Percentiles rank a stretch among this genome's conserved stretches.
Evolutionary conservation across 2,797 vertebrate species (phyloP).

Genomic region (Brachyrhaphis roseni): DNA sequence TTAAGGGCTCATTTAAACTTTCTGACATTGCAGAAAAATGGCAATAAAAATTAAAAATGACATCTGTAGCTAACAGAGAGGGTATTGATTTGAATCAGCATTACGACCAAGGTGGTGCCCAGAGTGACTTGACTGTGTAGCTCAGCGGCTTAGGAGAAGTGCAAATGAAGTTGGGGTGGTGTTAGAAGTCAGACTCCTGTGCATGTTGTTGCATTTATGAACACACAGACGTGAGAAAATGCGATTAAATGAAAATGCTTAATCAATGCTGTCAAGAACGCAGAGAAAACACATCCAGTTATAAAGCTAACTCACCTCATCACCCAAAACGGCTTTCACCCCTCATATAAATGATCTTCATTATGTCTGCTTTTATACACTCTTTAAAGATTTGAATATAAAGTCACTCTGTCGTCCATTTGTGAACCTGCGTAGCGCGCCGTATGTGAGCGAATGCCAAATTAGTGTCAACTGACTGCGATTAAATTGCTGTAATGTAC

Average conservation of each 20-base stretch:
- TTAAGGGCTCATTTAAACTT: background rate
- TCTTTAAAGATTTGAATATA: background rate
- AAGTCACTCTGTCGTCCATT: background rate
- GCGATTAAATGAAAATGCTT: background rate
- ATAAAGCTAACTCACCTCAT: background rate
- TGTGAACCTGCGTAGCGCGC: background rate
- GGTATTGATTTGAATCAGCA: background rate
- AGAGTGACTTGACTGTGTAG: background rate
- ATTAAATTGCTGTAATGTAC: slow-evolving; percentile 27
- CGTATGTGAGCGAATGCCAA: background rate
- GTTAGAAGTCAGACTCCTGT: background rate
- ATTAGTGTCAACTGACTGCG: background rate
- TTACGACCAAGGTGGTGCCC: background rate
- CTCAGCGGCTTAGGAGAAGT: background rate
- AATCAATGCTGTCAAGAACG: background rate
- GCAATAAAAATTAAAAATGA: background rate
- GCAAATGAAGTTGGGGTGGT: background rate
- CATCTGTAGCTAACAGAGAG: background rate
- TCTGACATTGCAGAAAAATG: background rate
- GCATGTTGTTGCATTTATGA: background rate
- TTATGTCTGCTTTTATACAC: background rate
- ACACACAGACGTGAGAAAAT: background rate
- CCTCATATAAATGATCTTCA: background rate
- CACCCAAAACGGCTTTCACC: background rate
- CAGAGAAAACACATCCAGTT: background rate